Base-by-base conservation (phyloP, 2,797 vertebrate genomes). In the Sebastes wilsoni region DNA sequence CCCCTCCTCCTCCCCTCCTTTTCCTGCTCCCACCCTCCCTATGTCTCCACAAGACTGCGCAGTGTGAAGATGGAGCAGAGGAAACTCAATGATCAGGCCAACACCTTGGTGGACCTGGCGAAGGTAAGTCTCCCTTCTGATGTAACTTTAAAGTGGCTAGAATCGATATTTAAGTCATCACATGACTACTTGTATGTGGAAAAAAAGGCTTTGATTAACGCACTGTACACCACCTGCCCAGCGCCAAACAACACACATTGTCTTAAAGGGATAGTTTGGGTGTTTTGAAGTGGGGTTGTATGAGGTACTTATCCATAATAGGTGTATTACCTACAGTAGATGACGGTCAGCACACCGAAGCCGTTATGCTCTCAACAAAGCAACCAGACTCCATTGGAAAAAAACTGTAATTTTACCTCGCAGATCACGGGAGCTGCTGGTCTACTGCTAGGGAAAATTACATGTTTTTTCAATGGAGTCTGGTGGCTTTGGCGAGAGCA, bases 51-150 rank as follows among this genome's bases (percentile, higher is more conserved):
- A 81, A 84, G 97, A 95, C 94, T 99, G 90, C 96, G 97, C 87
- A 98, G 97, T 56, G 97, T 98, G 90, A 98, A 98, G 94, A 98
- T 98, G 94, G 98, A 99, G 93, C 98, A 98, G 82, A 96, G 97
- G 68, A 99, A 98, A 87, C 97, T 99, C 85, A 98, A 97, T 1
- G 97, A 98, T 92, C 98, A 98, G 93, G 97, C 97, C 77, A 98
- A 98, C 94, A 97, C 97, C 0, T 93, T 99, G 75, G 96, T 97
- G 81, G 98, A 98, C 91, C 94, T 98, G 91, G 97, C 97, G 8
- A 99, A 99, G 97, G 98, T 97, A 85, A 64, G 87, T 67, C 8
- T 49, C 6, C 4, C 0, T 1, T 72, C 8, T 67, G 11, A 22
- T 69, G 18, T 13, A 0, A 38, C 2, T 23, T n/a, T 61, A 27